Percentiles rank a stretch among this genome's conserved stretches.
Conservation (phyloP, 2,113 vertebrate genomes). For the Melospiza georgiana region DNA sequence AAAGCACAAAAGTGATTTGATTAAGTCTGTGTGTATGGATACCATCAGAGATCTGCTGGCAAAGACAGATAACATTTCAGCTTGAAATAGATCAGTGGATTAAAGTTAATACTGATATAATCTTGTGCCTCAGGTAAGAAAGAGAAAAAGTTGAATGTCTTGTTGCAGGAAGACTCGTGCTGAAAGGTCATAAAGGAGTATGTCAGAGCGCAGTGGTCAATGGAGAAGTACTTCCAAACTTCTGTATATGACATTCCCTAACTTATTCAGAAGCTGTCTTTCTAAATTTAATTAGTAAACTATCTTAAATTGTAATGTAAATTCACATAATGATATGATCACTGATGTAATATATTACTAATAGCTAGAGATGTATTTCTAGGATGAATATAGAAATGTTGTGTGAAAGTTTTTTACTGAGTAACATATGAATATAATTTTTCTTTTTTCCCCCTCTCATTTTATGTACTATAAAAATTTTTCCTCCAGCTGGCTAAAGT, state of each 20-base stretch:
- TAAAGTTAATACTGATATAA: not conserved
- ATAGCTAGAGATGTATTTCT: not conserved
- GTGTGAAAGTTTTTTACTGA: not conserved
- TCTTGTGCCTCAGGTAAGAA: not conserved
- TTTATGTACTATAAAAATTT: not conserved
- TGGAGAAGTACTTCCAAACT: not conserved
- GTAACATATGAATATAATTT: not conserved
- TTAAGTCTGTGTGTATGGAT: not conserved
- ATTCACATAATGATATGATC: not conserved
- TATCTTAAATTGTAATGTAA: not conserved
- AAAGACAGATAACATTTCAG: not conserved
- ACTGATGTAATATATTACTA: not conserved
- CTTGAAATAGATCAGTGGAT: not conserved
- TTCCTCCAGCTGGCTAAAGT: not conserved
- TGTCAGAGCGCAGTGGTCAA: not conserved
- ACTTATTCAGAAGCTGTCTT: not conserved
- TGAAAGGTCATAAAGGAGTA: not conserved
- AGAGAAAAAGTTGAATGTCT: not conserved
- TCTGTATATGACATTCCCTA: not conserved
- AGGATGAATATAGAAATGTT: not conserved
- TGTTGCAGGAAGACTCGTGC: not conserved
- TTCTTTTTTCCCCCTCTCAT: not conserved
- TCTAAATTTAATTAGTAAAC: not conserved
- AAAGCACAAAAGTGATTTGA: not conserved
- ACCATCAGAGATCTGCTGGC: not conserved